These are phyloP conservation scores for Epinephelus fuscoguttatus DNA, from an alignment of 2,113 vertebrate species.

Conservation along the genomic window DNA sequence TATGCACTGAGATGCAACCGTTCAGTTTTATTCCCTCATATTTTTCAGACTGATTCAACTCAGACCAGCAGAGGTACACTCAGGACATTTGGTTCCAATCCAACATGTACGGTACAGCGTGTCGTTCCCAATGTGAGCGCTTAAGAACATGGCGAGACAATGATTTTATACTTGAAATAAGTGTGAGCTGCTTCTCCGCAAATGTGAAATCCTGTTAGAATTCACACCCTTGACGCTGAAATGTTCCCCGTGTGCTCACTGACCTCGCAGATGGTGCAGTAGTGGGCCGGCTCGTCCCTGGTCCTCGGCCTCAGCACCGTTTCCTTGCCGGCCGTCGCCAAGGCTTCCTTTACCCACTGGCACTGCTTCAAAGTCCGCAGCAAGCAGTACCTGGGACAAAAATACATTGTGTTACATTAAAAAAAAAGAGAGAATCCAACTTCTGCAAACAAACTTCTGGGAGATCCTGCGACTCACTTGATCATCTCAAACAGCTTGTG, in stretches of 20 bases:
- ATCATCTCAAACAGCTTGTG: conserved; percentile 99
- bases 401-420: not conserved
- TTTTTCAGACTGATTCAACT: not conserved
- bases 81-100: not conserved
- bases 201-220: conserved; percentile 51
- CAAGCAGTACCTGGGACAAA: conserved; percentile 89
- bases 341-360: conserved; percentile 95
- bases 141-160: not conserved
- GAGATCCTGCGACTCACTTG: conserved; percentile 88
- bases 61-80: not conserved
- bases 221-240: conserved; percentile 33
- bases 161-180: conserved; percentile 16
- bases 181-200: conserved; percentile 12
- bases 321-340: conserved; percentile 92
- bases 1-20: too few relatives aligned
- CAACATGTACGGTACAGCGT: not conserved
- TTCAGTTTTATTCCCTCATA: too few relatives aligned
- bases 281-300: conserved; percentile 97
- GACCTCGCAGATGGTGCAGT: conserved; percentile 99
- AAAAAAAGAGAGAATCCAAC: not conserved
- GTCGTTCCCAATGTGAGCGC: not conserved
- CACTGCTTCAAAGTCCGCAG: conserved; percentile 98
- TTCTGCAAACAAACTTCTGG: not conserved
- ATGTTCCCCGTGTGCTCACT: conserved; percentile 22
- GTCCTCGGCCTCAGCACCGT: conserved; percentile 92